A percentile compares a stretch with the other conserved stretches of the same genome.
phyloP scores from a whole-genome alignment of 2,888 invertebrate species.

The Muschampia plurimacula region DNA sequence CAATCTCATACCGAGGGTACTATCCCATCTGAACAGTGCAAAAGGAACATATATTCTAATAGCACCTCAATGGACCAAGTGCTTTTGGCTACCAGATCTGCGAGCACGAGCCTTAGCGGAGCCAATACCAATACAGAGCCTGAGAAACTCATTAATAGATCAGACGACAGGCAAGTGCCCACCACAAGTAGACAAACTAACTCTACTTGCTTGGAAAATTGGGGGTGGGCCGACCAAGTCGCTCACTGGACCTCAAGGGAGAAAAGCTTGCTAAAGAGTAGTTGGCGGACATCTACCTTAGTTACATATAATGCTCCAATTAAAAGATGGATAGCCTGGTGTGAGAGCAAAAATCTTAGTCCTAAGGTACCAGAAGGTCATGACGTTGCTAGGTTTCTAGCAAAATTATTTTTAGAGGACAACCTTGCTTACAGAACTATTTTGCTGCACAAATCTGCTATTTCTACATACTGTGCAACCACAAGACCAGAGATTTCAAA shows the following conservation, averaged over 20 bases:
- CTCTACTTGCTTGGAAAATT: conserved; percentile 5
- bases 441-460: not conserved
- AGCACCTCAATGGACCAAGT: not conserved
- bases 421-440: not conserved
- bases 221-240: not conserved
- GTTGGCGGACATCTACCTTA: not conserved
- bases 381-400: conserved; percentile 1
- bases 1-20: conserved; percentile 47
- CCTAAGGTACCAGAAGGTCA: not conserved
- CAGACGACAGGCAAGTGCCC: not conserved
- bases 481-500: not conserved
- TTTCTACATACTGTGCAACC: not conserved
- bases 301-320: not conserved
- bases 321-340: conserved; percentile 5
- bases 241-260: not conserved
- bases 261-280: not conserved
- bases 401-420: not conserved
- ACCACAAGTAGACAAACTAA: not conserved
- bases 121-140: not conserved
- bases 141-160: not conserved
- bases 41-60: conserved; percentile 2
- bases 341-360: not conserved
- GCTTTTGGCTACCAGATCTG: not conserved
- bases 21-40: conserved; percentile 40
- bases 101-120: not conserved